Evolutionary conservation across 2,113 vertebrate genomes (phyloP), one percentile per base, ranked within the genome.

Genomic region (Macaca mulatta): DNA sequence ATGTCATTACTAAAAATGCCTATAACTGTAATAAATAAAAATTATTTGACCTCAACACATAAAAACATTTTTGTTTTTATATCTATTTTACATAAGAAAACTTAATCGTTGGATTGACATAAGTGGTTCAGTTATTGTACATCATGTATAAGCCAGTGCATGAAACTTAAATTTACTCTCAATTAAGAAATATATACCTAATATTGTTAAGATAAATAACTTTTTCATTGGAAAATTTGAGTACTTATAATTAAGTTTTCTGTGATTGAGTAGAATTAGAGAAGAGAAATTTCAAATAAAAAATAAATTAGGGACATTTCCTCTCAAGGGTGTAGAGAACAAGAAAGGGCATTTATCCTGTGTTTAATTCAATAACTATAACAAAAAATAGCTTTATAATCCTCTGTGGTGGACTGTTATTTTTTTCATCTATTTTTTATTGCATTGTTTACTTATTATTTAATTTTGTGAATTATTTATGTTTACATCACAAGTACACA

Each of bases 271-370:
- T 57, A 82, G n/a, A 82, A 83, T 38, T 40, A 45, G 1, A 4
- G 6, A n/a, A 77, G 7, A 64, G 8, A 45, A 52, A 75, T 6
- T 88, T 93, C 12, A 77, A 86, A n/a, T 52, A 52, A 80, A 80
- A 43, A 78, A 4, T 40, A 43, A 18, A 67, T 67, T 50, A 43
- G 0, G 12, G 17, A 5, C 25, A 7, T 43, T 78, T 92, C 25
- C 14, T 50, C 2, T 14, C 18, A 57, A 35, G 5, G 22, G 2
- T 27, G 6, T 35, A 17, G 1, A 25, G 4, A 64, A 6, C 2
- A 61, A 35, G 8, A n/a, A 61, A 50, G 2, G 74, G 0, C 22
- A n/a, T 5, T 38, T 57, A 74, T n/a, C 16, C 20, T 61, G 10
- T 7, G 16, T 11, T 72, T 52, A 22, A 5, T 5, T 25, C 20